Evolutionary conservation across 2,888 invertebrate genomes (phyloP), one percentile per base, ranked within the genome.

Genomic region (Geophilus truncorum): DNA sequence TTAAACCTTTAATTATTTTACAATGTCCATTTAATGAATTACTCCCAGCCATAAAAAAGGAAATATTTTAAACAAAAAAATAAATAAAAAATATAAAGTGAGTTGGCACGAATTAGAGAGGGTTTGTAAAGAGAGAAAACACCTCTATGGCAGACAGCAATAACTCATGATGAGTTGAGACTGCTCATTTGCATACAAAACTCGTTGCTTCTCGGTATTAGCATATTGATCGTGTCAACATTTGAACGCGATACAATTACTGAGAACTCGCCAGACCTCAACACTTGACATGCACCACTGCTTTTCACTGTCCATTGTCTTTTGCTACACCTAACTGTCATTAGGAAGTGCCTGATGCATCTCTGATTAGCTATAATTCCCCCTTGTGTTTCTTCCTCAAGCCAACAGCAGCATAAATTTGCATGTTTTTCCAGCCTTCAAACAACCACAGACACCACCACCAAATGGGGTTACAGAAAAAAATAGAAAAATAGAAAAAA

Each of bases 251-350:
- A 70, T 70, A 70, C 70, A 70, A 70, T 70, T 70, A 70, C 70
- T 70, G 70, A 70, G 70, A 70, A 70, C 23, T 23, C 70, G 28
- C 70, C 70, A 70, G 51, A 70, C 70, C 70, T 70, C 70, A 70
- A 70, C 70, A 70, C 70, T 70, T 70, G 70, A 70, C 70, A 70
- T 70, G 70, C 70, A 25, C 70, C 70, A 70, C 25, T 70, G 70
- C 70, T 70, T 70, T 70, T 70, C 70, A 70, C 70, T 70, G 70
- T 70, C 70, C 70, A 70, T 70, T 70, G 70, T 70, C 70, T 70
- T 70, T 70, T 70, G 70, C 70, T 70, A 70, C 70, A 70, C 70
- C 70, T 70, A 70, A 70, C 70, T 70, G 70, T 70, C 70, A 70
- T 70, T 70, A 70, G 28, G 70, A 70, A 10, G 70, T 70, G 70